phyloP scores from a whole-genome alignment of 2,797 vertebrate species.

The Clarias pachynema region DNA sequence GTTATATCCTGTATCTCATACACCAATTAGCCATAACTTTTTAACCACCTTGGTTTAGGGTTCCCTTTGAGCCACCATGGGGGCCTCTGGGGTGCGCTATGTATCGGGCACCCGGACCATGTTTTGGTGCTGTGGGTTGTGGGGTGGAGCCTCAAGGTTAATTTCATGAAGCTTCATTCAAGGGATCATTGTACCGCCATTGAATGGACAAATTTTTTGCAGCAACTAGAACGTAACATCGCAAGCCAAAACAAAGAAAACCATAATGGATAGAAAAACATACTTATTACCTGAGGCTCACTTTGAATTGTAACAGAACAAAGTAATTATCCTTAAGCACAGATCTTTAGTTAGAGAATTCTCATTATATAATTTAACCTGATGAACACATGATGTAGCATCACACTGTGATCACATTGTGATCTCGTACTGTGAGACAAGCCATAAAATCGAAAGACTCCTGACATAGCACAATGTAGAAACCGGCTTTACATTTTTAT shows the following conservation, averaged over 20 bases:
- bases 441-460: neutral
- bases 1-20: neutral
- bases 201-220: too few species aligned
- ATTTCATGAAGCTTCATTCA: too few species aligned
- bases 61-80: too few species aligned
- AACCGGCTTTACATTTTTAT: neutral
- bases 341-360: neutral
- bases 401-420: neutral
- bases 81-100: too few species aligned
- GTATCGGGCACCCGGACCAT: too few species aligned
- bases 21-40: too few species aligned
- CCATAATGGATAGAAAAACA: neutral
- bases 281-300: neutral
- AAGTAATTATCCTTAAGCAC: neutral
- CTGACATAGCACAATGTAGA: neutral
- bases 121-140: too few species aligned
- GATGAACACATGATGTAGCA: neutral
- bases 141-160: too few species aligned
- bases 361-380: neutral
- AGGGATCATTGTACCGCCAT: too few species aligned
- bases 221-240: too few species aligned
- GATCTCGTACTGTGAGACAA: neutral
- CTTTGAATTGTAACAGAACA: neutral
- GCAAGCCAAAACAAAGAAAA: too few species aligned
- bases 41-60: too few species aligned